phyloP scores from a whole-genome alignment of 2,888 invertebrate genomes.

The Cephus pulcher region DNA sequence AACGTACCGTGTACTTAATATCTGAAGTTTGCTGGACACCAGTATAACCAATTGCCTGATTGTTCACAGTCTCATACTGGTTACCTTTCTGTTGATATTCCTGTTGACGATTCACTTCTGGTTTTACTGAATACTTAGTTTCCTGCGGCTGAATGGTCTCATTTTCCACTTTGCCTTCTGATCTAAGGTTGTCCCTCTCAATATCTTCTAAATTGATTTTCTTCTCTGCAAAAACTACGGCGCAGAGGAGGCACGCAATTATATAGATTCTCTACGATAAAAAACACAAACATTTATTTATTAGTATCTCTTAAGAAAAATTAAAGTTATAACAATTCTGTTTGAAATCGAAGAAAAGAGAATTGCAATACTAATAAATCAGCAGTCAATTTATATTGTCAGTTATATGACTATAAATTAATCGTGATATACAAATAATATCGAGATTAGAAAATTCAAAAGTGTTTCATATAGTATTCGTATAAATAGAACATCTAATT shows the following conservation, averaged over 20 bases:
- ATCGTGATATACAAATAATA: background rate
- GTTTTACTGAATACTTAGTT: conserved; percentile 41
- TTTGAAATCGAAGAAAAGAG: background rate
- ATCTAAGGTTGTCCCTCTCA: conserved; percentile 76
- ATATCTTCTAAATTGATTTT: conserved; percentile 81
- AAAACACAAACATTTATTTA: background rate
- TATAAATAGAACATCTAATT: background rate
- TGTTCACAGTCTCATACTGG: conserved; percentile 39
- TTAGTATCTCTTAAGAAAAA: background rate
- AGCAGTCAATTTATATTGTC: background rate
- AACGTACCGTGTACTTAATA: conserved; percentile 31
- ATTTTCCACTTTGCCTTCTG: conserved; percentile 68
- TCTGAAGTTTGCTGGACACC: conserved; percentile 30
- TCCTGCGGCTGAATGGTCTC: conserved; percentile 36
- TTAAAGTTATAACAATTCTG: conserved; percentile 22
- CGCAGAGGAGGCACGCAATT: conserved; percentile 36
- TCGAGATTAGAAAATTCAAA: background rate
- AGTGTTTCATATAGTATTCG: background rate
- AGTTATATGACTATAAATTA: background rate
- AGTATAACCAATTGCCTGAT: conserved; percentile 28
- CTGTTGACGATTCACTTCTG: conserved; percentile 33
- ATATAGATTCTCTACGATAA: conserved; percentile 44
- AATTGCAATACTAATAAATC: too few species aligned
- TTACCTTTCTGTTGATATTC: conserved; percentile 36
- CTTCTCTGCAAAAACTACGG: conserved; percentile 67